Percentiles rank a stretch among this genome's conserved stretches.
These are phyloP conservation scores for Enteromius trimaculatus DNA, from an alignment of 2,797 vertebrate species.

Conservation along the genomic window DNA sequence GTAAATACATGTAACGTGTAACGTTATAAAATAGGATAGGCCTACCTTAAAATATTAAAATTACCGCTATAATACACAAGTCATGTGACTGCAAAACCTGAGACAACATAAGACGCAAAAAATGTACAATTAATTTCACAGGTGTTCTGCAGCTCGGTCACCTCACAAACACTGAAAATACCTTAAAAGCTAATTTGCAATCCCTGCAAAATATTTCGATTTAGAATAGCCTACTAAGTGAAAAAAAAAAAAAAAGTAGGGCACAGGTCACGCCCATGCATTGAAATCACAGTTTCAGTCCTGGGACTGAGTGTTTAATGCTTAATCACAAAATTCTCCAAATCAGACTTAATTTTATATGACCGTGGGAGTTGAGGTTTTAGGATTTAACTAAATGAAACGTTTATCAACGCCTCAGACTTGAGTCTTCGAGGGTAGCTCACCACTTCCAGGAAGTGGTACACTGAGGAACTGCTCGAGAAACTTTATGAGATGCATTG, in stretches of 20 bases:
- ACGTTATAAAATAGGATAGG: too few species aligned
- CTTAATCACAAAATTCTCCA: background rate
- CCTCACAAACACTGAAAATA: background rate
- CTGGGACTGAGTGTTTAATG: background rate
- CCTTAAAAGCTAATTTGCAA: background rate
- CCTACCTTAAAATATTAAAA: too few species aligned
- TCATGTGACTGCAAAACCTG: background rate
- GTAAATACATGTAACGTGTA: too few species aligned
- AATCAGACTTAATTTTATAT: background rate
- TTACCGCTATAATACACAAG: background rate
- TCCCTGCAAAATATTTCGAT: background rate
- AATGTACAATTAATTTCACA: background rate
- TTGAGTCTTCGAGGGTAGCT: background rate
- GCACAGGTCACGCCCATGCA: background rate
- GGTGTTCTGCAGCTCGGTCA: background rate
- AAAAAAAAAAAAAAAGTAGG: too few species aligned
- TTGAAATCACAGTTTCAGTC: background rate
- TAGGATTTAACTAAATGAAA: background rate
- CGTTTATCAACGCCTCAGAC: background rate
- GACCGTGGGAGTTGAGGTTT: background rate
- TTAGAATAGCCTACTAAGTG: too few species aligned
- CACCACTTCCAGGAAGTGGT: slow-evolving; percentile 38
- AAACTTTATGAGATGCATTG: background rate
- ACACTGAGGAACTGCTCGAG: background rate
- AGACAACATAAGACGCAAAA: background rate